Conservation (phyloP, 2,888 invertebrate genomes). For the Sinotaia quadrata region DNA sequence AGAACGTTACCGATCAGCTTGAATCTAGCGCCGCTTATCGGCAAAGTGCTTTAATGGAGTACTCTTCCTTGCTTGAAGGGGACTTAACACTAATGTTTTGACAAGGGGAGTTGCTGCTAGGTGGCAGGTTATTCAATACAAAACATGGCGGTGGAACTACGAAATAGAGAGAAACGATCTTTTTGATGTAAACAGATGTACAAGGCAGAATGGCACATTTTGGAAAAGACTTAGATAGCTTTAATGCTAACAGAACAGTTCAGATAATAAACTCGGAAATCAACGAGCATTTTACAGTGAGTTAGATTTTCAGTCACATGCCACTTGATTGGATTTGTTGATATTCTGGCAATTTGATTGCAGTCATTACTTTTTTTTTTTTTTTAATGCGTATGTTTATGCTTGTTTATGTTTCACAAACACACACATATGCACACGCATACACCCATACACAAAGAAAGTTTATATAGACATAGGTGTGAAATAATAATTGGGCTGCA, state of each 20-base stretch:
- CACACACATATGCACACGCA: background rate
- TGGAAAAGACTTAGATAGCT: conserved; percentile 61
- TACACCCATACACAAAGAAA: background rate
- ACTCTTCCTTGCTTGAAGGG: too few relatives aligned
- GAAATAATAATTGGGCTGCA: too few relatives aligned
- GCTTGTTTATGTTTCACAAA: too few relatives aligned
- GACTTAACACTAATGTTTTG: conserved; percentile 1
- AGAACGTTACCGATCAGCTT: too few relatives aligned
- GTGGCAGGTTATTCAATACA: conserved; percentile 5
- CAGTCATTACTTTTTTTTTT: too few relatives aligned
- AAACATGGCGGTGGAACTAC: background rate
- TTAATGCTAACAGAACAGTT: conserved; percentile 57
- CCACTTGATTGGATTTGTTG: background rate
- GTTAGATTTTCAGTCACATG: background rate
- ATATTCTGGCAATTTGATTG: background rate
- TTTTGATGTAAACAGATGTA: background rate
- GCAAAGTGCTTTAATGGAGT: too few relatives aligned
- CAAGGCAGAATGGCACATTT: conserved; percentile 62
- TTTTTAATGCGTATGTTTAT: too few relatives aligned
- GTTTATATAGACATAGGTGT: too few relatives aligned
- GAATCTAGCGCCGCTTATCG: too few relatives aligned
- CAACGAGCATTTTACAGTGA: conserved; percentile 64
- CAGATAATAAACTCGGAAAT: conserved; percentile 59
- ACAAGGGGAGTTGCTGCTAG: conserved; percentile 14
- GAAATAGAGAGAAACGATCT: background rate